Evolutionary conservation across 2,113 vertebrate species (phyloP), one percentile per base, ranked within the genome.

Genomic region (Caranx melampygus): DNA sequence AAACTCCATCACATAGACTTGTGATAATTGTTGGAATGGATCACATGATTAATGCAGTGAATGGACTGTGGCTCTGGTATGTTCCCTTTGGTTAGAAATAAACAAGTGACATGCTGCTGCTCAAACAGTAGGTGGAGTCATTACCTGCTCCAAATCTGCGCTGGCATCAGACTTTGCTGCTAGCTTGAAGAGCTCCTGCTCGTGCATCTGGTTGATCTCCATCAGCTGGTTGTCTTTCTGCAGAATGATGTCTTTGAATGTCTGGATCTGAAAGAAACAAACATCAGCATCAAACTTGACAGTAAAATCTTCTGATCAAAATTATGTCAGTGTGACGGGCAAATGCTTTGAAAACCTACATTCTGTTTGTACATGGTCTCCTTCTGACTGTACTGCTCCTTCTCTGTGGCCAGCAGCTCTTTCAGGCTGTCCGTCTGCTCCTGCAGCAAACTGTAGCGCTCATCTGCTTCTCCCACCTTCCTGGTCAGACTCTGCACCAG

Each of bases 101-200:
- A 4, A 37, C 35, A 3, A 37, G 35, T 7, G 4, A 37, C 35
- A 37, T 7, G 35, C 35, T 37, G 35, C 35, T 37, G 35, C 35
- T 5, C 2, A 42, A 11, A 42, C 8, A 42, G 40, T 10, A 18
- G 13, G 35, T 31, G 61, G 14, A 14, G 52, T 42, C 26, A 51
- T 1, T 84, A 97, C 97, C 95, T 97, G 97, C 72, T 97, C 96
- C 26, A 97, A 83, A 85, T 97, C 97, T 61, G 96, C 95, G 45
- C 95, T 97, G 42, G 96, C 96, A 59, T 97, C 97, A 31, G 94
- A 97, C 86, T 97, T 97, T 4, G 96, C 96, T 4, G 95, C 96
- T 6, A 97, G 82, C 83, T 90, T 96, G 87, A 97, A 97, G 37
- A 97, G 96, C 75, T 97, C 96, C 87, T 96, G 96, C 34, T 97